Base-by-base conservation (phyloP, 2,113 vertebrate genomes). In the Lonchura striata region DNA sequence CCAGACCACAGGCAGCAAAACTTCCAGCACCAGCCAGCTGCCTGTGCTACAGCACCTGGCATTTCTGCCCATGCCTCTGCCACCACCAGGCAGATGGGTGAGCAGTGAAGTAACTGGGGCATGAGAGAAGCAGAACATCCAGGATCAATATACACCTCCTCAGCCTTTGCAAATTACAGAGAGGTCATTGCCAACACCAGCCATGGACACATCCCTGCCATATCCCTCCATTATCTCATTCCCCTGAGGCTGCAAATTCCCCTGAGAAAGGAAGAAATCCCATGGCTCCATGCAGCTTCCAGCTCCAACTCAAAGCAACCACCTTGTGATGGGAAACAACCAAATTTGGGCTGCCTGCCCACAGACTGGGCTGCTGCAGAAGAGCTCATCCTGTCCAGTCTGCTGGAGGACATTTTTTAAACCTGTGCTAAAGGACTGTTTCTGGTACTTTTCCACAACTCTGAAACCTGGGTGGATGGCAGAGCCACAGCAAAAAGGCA, bases 401-500 rank as follows among this genome's bases (percentile, higher is more conserved):
- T n/a, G 28, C 82, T 20, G 4, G 10, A 70, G 4, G 19, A 4
- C 11, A 17, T 23, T 35, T 60, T 54, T 57, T 2, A 70, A 21
- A 37, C 15, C 41, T 37, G 1, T 25, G 21, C 31, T 82, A 47
- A 70, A 77, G 54, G 30, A 56, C 57, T 8, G 44, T 5, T 72
- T 28, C 63, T 54, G 49, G 59, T n/a, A 16, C 21, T 74, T 88
- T 92, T 83, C 28, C 57, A 59, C 44, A 74, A 78, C 42, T 91
- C 63, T 53, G 3, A 5, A 80, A 42, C 3, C 15, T 5, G 10
- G 6, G 24, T 3, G 37, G 71, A 89, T 28, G 0, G 13, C 56
- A 74, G 54, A 95, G 88, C 19, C 22, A 18, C 68, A 88, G 80
- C 92, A 95, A 83, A 96, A 95, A 96, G 75, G 82, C 86, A 53